Evolutionary conservation across 2,797 vertebrate genomes (phyloP), one percentile per base, ranked within the genome.

Genomic region (Chromobotia macracanthus): DNA sequence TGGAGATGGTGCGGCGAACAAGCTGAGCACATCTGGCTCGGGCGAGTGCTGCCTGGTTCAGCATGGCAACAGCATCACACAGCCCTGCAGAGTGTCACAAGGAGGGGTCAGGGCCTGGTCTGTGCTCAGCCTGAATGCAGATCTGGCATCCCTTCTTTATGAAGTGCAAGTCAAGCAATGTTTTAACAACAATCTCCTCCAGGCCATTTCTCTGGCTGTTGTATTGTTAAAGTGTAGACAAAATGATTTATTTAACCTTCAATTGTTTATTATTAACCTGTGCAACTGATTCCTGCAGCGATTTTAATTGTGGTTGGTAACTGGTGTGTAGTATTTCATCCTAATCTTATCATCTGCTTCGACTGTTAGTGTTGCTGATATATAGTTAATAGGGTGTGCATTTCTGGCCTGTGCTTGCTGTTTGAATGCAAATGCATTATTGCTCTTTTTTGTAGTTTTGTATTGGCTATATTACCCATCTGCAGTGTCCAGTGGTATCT

Each of bases 1-100:
- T 82, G 82, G 84, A 74, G 82, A 85, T 83, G 75, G 80, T 74
- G 70, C 25, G 63, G 70, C 71, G 65, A 80, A 78, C 80, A 72
- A 82, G 77, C 80, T 80, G 80, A 73, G 80, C 84, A 86, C 84
- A 86, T 86, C 82, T 86, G 84, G 84, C 82, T 81, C 72, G 82
- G 73, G 73, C 46, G 80, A 74, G 82, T 76, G 67, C 80, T 85
- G 82, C 84, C 80, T 80, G 80, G 66, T 79, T 85, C 77, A 85
- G 84, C 84, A 85, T 85, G 84, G 84, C 84, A 85, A 85, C 84
- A 85, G 84, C 80, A 85, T 85, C 82, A 84, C 82, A 78, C 73
- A 75, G 63, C 73, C 51, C 64, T 74, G 70, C 71, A 78, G 71
- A 75, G 77, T 79, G 74, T 83, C 76, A 83, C 66, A 69, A 82